Conservation (phyloP, 2,888 invertebrate species). For the Dione vanillae region DNA sequence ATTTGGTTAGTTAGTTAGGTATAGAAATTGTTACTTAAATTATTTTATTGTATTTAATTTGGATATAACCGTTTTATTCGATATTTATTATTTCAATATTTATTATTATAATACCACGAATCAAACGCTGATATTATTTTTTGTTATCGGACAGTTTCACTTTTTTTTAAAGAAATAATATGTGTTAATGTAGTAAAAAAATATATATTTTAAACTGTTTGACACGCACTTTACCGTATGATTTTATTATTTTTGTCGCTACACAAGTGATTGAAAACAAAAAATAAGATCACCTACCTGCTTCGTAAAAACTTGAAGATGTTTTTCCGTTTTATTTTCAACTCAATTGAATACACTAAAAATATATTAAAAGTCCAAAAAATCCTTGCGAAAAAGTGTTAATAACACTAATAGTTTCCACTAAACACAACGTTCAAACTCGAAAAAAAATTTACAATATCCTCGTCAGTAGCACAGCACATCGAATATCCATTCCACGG, state of each 20-base stretch:
- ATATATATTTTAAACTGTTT: too few relatives aligned
- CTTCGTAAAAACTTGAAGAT: slow-evolving; percentile 51
- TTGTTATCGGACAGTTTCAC: neutral
- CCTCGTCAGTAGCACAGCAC: slow-evolving; percentile 62
- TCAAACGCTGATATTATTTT: too few relatives aligned
- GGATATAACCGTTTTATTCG: neutral
- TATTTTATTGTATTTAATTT: neutral
- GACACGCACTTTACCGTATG: neutral
- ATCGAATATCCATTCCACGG: slow-evolving; percentile 75
- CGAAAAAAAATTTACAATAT: slow-evolving; percentile 60
- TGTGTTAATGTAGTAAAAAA: neutral
- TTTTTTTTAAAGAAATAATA: neutral
- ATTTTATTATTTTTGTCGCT: slow-evolving; percentile 33
- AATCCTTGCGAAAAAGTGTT: slow-evolving; percentile 51
- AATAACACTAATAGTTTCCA: slow-evolving; percentile 68
- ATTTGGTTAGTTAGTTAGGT: too few relatives aligned
- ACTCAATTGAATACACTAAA: slow-evolving; percentile 43
- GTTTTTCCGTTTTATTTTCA: slow-evolving; percentile 53
- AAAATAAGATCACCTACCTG: slow-evolving; percentile 55
- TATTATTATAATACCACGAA: too few relatives aligned
- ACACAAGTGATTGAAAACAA: slow-evolving; percentile 13
- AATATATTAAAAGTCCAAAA: slow-evolving; percentile 35
- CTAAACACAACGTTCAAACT: slow-evolving; percentile 56
- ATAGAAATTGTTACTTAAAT: neutral
- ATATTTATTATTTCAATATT: neutral